Percentiles rank a stretch among this genome's conserved stretches.
phyloP scores from a whole-genome alignment of 2,113 vertebrate species.

The Lota lota region DNA sequence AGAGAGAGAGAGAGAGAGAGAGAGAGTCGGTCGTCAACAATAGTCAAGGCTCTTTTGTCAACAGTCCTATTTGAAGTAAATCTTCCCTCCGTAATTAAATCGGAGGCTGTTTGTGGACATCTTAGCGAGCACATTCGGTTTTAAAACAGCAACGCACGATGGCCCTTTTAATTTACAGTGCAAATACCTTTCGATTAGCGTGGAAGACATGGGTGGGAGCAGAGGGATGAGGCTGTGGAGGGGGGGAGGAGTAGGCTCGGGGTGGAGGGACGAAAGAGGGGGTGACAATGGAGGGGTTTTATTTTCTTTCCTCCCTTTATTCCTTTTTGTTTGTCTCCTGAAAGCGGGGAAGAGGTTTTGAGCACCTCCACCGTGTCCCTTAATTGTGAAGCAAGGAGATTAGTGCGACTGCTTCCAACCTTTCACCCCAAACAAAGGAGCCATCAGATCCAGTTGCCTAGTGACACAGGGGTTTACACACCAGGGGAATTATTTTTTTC shows the following conservation, averaged over 20 bases:
- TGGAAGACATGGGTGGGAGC: slow-evolving; percentile 56
- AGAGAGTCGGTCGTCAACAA: slow-evolving; percentile 55
- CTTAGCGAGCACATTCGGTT: slow-evolving; percentile 47
- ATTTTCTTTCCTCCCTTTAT: slow-evolving; percentile 65
- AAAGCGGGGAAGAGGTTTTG: slow-evolving; percentile 65
- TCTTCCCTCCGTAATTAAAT: slow-evolving; percentile 76
- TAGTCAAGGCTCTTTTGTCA: slow-evolving; percentile 64
- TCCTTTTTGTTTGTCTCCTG: slow-evolving; percentile 66
- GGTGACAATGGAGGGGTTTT: slow-evolving; percentile 47
- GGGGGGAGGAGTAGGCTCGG: slow-evolving; percentile 49
- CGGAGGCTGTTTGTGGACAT: slow-evolving; percentile 73
- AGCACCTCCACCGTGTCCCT: slow-evolving; percentile 79
- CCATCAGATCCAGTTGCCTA: slow-evolving; percentile 88
- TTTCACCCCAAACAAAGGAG: slow-evolving; percentile 89
- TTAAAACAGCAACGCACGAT: slow-evolving; percentile 62
- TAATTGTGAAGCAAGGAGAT: slow-evolving; percentile 89
- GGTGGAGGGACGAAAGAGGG: slow-evolving; percentile 5
- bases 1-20: slow-evolving; percentile 36
- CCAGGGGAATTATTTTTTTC: slow-evolving; percentile 7
- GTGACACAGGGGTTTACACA: slow-evolving; percentile 67
- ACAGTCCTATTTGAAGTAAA: slow-evolving; percentile 65
- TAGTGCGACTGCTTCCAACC: slow-evolving; percentile 90
- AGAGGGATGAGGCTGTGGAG: background rate
- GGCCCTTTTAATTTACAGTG: slow-evolving; percentile 76
- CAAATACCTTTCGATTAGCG: slow-evolving; percentile 78